Base-by-base conservation (phyloP, 53 echinoderm and acorn worm species). In the Hippasteria phrygiana region DNA sequence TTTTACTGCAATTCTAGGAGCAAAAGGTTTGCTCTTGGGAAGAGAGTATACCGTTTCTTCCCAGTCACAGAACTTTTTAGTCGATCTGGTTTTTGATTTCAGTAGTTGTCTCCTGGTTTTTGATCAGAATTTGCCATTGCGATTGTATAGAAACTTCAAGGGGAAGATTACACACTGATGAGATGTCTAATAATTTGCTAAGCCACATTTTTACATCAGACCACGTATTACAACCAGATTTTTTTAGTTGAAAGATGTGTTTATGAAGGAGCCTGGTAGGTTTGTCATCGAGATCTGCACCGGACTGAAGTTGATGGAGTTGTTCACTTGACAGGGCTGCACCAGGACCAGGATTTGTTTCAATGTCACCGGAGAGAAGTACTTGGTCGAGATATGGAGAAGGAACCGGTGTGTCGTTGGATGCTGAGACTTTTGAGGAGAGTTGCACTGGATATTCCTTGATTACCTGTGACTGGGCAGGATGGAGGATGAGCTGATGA, bases 1-100 rank as follows among this genome's bases (percentile, higher is more conserved):
- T 74, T 43, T 74, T 43, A 46, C 74, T 1, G 2, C 39, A 37
- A 22, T 37, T 40, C 72, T 6, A 37, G 72, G 72, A n/a, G 38
- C 72, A 3, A 45, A 29, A 45, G 74, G 74, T 74, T 43, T 74
- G 27, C 29, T 45, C 48, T 74, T 43, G 45, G 74, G 74, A 74
- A 74, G 24, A 8, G 74, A 3, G 74, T 74, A 74, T 2, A 11
- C 24, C 10, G 74, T 74, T 46, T 74, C 74, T 17, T 72, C 72
- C 72, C 72, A 72, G 64, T 64, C 27, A 28, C 64, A 8, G 6
- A 64, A 31, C 6, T 64, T 27, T 16, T 2, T 35, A 64, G 10
- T 64, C 8, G 64, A 32, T 29, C 33, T 27, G 5, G 4, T 29
- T 29, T 28, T 64, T 4, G 64, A 31, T 29, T 64, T 64, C 33